These are phyloP conservation scores for Dusona sp. DNA, from an alignment of 2,888 invertebrate genomes.

Conservation along the genomic window DNA sequence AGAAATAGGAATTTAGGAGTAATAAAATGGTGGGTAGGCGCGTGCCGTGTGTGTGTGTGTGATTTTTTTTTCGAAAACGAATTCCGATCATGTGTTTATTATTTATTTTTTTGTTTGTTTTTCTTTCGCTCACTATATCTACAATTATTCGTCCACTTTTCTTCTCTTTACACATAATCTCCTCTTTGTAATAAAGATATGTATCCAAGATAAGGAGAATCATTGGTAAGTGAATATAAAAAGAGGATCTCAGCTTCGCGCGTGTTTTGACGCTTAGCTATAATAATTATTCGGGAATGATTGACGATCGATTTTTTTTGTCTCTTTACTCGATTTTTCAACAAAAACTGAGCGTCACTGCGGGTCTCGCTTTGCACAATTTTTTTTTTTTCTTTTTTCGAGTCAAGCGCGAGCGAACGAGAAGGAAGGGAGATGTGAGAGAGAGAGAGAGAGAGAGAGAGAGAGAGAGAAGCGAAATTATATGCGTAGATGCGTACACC, in stretches of 20 bases:
- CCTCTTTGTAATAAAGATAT: constrained; percentile 60
- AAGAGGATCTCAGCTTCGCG: neutral
- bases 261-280: neutral
- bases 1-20: constrained; percentile 19
- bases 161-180: constrained; percentile 36
- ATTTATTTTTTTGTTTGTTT: neutral
- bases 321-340: neutral
- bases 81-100: neutral
- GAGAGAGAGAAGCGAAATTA: neutral
- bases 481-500: constrained; percentile 55
- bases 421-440: constrained; percentile 21
- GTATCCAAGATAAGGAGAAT: constrained; percentile 50
- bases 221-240: constrained; percentile 26
- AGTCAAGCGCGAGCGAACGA: constrained; percentile 44
- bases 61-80: neutral
- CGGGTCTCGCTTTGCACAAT: constrained; percentile 58
- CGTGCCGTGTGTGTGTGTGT: constrained; percentile 1
- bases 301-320: constrained; percentile 23
- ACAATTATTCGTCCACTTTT: constrained; percentile 40
- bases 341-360: constrained; percentile 63
- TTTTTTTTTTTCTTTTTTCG: constrained; percentile 36
- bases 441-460: neutral
- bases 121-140: constrained; percentile 43
- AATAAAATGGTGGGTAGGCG: neutral
- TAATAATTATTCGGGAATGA: constrained; percentile 31